Evolutionary conservation across 2,797 vertebrate genomes (phyloP), one percentile per base, ranked within the genome.

Genomic region (Staurois parvus): DNA sequence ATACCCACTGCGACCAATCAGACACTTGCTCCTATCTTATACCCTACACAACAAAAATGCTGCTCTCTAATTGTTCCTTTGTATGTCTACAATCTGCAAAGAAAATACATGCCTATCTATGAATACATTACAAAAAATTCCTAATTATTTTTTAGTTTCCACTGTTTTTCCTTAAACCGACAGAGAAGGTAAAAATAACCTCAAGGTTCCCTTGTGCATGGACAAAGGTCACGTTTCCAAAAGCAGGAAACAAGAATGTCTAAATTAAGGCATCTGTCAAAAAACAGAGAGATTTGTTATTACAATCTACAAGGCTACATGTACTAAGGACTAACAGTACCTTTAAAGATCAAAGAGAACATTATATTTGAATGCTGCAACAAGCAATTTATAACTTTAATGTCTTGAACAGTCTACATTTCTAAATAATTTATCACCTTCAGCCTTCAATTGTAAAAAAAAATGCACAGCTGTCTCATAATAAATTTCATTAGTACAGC

Each of bases 191-290:
- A 40, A 70, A 24, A 87, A 76, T 13, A 73, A 85, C 34, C 40
- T 34, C 3, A 28, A 13, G 29, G 28, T 32, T 67, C 29, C 32
- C 90, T 93, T 92, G 92, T 88, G 92, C 91, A 90, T 2, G 72
- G 89, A 92, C 93, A 93, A 95, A 95, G 94, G 93, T 95, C 88
- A 26, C 89, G 85, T 86, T 96, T 96, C 94, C 94, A 93, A 92
- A 88, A 86, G 89, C 92, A 94, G 94, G 93, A 96, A 95, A 94
- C 92, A 89, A 91, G 90, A 89, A 90, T 92, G 84, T 85, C 88
- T 88, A 90, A 89, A 84, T 87, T 70, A 87, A 77, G 89, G 78
- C 87, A 87, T 74, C 85, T 62, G 26, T 26, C 34, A 67, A 45
- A 29, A 13, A 69, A 40, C 32, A 28, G 83, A 78, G 84, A 84